Conservation (phyloP, 2,797 vertebrate genomes). For the Chiloscyllium punctatum region DNA sequence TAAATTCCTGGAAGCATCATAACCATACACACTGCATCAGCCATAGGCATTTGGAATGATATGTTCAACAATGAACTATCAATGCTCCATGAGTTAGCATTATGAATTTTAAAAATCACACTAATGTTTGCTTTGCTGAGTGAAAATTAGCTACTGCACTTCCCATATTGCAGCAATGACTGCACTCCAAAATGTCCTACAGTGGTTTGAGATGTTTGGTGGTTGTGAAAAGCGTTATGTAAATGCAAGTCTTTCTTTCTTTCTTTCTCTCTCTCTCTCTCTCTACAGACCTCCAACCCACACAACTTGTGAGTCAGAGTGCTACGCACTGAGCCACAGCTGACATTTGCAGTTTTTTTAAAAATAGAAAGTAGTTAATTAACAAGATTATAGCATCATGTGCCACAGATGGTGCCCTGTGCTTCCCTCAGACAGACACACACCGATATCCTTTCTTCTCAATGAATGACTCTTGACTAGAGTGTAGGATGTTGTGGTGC, state of each 20-base stretch:
- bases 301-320: too few species aligned
- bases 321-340: too few species aligned
- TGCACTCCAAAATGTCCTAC: too few species aligned
- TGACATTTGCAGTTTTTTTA: too few species aligned
- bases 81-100: background rate
- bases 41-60: background rate
- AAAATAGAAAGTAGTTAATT: too few species aligned
- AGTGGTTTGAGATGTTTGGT: background rate
- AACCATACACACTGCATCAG: background rate
- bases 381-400: too few species aligned
- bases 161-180: too few species aligned
- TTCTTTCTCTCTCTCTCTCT: background rate
- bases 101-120: background rate
- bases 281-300: too few species aligned
- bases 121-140: too few species aligned
- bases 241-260: background rate
- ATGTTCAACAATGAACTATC: background rate
- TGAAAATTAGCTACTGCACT: too few species aligned
- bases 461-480: background rate
- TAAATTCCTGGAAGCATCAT: background rate
- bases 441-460: background rate
- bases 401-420: background rate
- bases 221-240: background rate
- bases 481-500: slow-evolving; percentile 26
- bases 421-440: background rate